A percentile compares a stretch with the other conserved stretches of the same genome.
phyloP scores from a whole-genome alignment of 2,797 vertebrate genomes.

The Lepus oiostolus region DNA sequence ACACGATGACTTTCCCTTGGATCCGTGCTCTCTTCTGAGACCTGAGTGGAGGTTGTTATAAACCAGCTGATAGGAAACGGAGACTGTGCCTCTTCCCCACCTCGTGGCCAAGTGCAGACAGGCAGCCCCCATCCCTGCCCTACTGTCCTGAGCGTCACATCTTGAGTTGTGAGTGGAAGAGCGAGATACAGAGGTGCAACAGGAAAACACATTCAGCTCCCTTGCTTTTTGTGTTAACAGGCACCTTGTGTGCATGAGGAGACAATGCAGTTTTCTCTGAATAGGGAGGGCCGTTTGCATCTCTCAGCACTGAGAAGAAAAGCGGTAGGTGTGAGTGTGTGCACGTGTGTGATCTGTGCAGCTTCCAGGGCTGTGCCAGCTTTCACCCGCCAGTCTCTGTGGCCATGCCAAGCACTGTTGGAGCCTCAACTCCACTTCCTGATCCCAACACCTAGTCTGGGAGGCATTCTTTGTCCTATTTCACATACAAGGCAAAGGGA shows the following conservation, averaged over 20 bases:
- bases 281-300: too few species aligned
- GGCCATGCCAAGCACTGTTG: too few species aligned
- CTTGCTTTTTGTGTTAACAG: neutral
- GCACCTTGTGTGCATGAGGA: neutral
- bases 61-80: conserved; percentile 64
- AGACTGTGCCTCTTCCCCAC: neutral
- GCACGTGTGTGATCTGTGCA: neutral
- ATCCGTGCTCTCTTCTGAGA: conserved; percentile 10
- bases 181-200: neutral
- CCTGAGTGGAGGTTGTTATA: conserved; percentile 60
- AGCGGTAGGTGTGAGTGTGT: neutral
- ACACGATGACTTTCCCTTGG: neutral
- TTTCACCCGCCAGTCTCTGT: neutral
- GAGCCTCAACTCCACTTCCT: neutral
- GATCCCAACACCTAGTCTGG: neutral
- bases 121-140: too few species aligned
- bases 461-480: neutral
- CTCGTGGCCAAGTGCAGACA: neutral
- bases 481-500: conserved; percentile 5
- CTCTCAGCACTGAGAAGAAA: neutral
- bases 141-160: neutral
- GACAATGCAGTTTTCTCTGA: neutral
- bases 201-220: neutral
- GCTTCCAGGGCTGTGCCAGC: neutral
- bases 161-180: neutral